These are phyloP conservation scores for Poecilia wingei DNA, from an alignment of 2,797 vertebrate species.

Conservation along the genomic window DNA sequence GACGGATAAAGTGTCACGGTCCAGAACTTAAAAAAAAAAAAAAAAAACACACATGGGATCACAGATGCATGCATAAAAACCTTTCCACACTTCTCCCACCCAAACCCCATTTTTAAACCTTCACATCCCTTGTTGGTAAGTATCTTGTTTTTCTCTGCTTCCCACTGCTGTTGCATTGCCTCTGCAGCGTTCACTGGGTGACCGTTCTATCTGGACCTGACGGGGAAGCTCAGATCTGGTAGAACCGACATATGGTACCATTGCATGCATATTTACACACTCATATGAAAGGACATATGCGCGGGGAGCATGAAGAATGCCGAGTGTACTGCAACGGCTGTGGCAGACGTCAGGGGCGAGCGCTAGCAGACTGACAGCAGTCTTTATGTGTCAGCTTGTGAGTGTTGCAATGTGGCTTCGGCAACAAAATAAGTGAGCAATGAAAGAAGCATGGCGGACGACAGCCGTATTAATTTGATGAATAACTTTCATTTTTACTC, in stretches of 20 bases:
- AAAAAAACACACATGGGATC: conserved; percentile 66
- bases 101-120: conserved; percentile 9
- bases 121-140: conserved; percentile 69
- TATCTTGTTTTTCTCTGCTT: conserved; percentile 53
- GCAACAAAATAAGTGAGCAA: conserved; percentile 37
- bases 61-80: conserved; percentile 79
- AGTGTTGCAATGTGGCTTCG: conserved; percentile 33
- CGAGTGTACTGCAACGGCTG: conserved; percentile 85
- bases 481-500: neutral
- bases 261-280: conserved; percentile 42
- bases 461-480: neutral
- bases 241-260: conserved; percentile 89
- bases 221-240: conserved; percentile 86
- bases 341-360: conserved; percentile 85
- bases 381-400: conserved; percentile 81
- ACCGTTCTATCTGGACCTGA: conserved; percentile 86
- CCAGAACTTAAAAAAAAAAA: conserved; percentile 54
- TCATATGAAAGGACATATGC: conserved; percentile 27
- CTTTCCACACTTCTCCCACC: conserved; percentile 25
- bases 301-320: conserved; percentile 51
- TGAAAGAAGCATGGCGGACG: neutral
- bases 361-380: conserved; percentile 88
- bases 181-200: conserved; percentile 58
- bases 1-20: conserved; percentile 80
- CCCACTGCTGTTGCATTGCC: conserved; percentile 69